Percentiles rank a stretch among this genome's conserved stretches.
Evolutionary conservation across 2,113 vertebrate genomes (phyloP).

Genomic region (Hemiscyllium ocellatum): DNA sequence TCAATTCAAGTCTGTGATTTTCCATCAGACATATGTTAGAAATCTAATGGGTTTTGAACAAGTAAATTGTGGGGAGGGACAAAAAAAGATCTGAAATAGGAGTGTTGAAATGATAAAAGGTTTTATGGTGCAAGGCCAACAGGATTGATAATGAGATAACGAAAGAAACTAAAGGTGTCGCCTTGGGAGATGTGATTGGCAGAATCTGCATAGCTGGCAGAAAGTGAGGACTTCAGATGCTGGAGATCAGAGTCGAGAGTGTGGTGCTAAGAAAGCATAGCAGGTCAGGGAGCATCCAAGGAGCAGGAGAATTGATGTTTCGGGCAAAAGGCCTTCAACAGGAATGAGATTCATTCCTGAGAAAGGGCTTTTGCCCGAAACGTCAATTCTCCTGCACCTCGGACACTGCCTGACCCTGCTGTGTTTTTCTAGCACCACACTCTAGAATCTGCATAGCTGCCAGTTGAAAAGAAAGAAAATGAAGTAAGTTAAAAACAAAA

Average conservation of each 20-base stretch:
- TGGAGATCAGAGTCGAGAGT: too few relatives aligned
- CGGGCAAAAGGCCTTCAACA: too few relatives aligned
- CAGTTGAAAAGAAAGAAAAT: background rate
- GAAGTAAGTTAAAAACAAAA: background rate
- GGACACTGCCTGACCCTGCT: too few relatives aligned
- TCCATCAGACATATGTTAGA: background rate
- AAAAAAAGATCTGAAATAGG: background rate
- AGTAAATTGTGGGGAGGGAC: background rate
- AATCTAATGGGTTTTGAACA: background rate
- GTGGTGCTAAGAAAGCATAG: too few relatives aligned
- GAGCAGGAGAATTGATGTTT: too few relatives aligned
- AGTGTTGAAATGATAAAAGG: background rate
- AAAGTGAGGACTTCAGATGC: too few relatives aligned
- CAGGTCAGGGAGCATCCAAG: too few relatives aligned
- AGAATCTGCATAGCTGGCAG: background rate
- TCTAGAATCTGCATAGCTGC: background rate
- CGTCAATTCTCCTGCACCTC: too few relatives aligned
- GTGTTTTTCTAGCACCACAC: too few relatives aligned
- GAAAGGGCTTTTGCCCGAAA: too few relatives aligned
- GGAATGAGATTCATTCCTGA: too few relatives aligned
- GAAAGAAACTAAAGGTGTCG: background rate
- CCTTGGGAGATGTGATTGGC: background rate
- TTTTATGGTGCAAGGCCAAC: background rate
- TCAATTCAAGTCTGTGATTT: background rate
- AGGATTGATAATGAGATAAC: background rate